Base-by-base conservation (phyloP, 2,113 vertebrate genomes). In the Climacteris rufus region DNA sequence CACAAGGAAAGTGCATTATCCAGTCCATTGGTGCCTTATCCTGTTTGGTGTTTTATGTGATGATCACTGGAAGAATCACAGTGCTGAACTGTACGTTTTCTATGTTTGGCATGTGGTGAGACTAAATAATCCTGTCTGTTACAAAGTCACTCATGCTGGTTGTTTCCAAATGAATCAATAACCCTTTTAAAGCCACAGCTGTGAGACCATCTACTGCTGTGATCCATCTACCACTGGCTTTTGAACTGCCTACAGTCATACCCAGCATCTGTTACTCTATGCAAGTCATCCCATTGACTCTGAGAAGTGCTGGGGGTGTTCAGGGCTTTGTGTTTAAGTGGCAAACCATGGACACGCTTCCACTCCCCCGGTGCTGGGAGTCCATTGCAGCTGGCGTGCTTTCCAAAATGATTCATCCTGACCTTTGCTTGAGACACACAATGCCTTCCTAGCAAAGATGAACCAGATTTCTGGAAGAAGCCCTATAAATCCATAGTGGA, bases 101-200 rank as follows among this genome's bases (percentile, higher is more conserved):
- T 65, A 9, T 64, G 35, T 37, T 85, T 83, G 82, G 50, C 66
- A 70, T 74, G 85, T 30, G 64, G 42, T 60, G 75, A 87, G 79
- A 74, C 59, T 56, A 63, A 93, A 82, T 80, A 91, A 90, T 90
- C 79, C 85, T 77, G 45, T 61, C 79, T 87, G 59, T 59, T 95
- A 80, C 75, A 59, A 79, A 83, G 82, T 90, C 78, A 65, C 63
- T 90, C 78, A 23, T 80, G 82, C 87, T 89, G 86, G 87, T 77
- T 91, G 87, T 96, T 96, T 93, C 82, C 93, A 69, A 89, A 95
- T 95, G 94, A 91, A 87, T 90, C 94, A 93, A 94, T 92, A 89
- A 86, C 42, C 64, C 87, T 85, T 93, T 91, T 70, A 90, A 92
- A 91, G 71, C 75, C 52, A 52, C 91, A 94, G 94, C 87, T 96